Percentiles rank a stretch among this genome's conserved stretches.
These are phyloP conservation scores for Drosophila bipectinata DNA, from an alignment of 1,140 invertebrate species.

Conservation along the genomic window DNA sequence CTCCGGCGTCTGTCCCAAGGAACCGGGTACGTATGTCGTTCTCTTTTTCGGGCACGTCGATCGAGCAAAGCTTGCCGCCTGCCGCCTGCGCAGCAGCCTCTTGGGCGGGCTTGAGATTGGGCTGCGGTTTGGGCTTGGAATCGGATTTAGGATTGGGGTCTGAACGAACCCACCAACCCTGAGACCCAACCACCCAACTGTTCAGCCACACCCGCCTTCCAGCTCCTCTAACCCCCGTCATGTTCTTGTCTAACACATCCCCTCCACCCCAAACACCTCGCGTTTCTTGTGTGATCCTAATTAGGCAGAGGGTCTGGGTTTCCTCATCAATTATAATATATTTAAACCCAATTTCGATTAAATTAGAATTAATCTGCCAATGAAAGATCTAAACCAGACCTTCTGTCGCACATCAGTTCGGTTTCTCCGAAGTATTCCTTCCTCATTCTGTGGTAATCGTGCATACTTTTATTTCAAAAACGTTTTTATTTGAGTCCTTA, in stretches of 20 bases:
- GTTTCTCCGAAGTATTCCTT: conserved; percentile 8
- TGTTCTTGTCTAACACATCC: conserved; percentile 27
- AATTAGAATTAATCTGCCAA: not conserved
- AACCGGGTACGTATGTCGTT: conserved; percentile 85
- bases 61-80: conserved; percentile 40
- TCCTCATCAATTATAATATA: no score
- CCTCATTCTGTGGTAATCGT: conserved; percentile 6
- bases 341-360: not conserved
- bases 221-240: conserved; percentile 5
- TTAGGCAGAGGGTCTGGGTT: conserved; percentile 5
- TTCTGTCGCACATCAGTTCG: conserved; percentile 18
- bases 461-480: conserved; percentile 14
- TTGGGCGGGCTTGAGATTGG: not conserved
- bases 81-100: conserved; percentile 13
- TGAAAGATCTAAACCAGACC: not conserved
- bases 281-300: not conserved
- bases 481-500: conserved; percentile 11
- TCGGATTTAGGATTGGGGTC: not conserved
- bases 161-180: conserved; percentile 6
- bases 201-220: not conserved
- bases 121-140: not conserved
- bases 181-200: not conserved
- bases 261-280: not conserved
- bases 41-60: conserved; percentile 1
- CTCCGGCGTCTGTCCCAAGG: conserved; percentile 84